Evolutionary conservation across 2,113 vertebrate species (phyloP).

Genomic region (Gobiocypris rarus): DNA sequence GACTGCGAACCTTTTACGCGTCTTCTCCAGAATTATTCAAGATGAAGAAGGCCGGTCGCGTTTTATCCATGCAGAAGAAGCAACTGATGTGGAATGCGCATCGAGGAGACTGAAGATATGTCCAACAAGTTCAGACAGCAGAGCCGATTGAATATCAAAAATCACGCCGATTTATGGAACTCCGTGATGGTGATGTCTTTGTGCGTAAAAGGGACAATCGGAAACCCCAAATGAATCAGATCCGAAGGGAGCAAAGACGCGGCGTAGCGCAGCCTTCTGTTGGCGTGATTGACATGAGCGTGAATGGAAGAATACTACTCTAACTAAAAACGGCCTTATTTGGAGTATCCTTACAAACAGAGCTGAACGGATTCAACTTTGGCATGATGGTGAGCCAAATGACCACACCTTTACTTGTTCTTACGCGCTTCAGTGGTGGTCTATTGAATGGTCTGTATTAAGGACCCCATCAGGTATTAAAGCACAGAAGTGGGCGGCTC

Average conservation of each 20-base stretch:
- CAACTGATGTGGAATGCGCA: slow-evolving; percentile 10
- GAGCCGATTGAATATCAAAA: not conserved
- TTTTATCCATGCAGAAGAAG: slow-evolving; percentile 37
- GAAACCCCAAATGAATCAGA: slow-evolving; percentile 22
- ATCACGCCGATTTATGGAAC: not conserved
- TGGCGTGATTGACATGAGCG: slow-evolving; percentile 11
- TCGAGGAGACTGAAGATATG: not conserved
- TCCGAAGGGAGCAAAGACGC: not conserved
- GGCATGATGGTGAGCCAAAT: slow-evolving; percentile 86
- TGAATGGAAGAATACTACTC: not conserved
- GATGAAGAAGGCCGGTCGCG: slow-evolving; percentile 4
- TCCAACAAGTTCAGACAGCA: not conserved
- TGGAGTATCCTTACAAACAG: not conserved
- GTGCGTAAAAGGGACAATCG: slow-evolving; percentile 26
- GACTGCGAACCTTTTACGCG: slow-evolving; percentile 63
- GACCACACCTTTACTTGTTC: slow-evolving; percentile 79
- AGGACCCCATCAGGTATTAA: slow-evolving; percentile 38
- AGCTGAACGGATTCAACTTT: slow-evolving; percentile 77
- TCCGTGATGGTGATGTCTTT: slow-evolving; percentile 2
- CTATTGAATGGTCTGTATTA: slow-evolving; percentile 24
- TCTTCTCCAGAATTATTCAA: not conserved
- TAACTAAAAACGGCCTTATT: slow-evolving; percentile 11
- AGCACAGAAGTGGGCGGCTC: slow-evolving; percentile 37
- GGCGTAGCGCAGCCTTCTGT: not conserved
- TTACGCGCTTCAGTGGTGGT: not conserved